Conservation (phyloP, 2,113 vertebrate species). For the Triplophysa dalaica region DNA sequence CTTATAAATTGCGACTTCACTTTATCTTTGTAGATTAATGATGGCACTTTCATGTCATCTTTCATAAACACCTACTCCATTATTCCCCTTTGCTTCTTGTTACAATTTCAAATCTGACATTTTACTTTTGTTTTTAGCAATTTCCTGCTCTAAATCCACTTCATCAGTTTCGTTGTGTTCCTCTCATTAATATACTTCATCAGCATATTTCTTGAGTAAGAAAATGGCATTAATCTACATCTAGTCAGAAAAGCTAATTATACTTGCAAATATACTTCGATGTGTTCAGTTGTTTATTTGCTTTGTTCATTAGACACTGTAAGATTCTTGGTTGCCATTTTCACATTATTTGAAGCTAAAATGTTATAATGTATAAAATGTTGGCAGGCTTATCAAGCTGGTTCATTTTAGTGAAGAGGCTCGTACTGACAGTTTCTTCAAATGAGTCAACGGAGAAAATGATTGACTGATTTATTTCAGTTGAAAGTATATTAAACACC, state of each 20-base stretch:
- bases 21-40: neutral
- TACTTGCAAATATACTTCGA: constrained; percentile 15
- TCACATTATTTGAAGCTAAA: neutral
- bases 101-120: constrained; percentile 3
- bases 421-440: too few species aligned
- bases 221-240: neutral
- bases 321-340: neutral
- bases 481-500: too few species aligned
- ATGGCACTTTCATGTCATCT: neutral
- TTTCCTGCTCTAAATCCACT: constrained; percentile 17
- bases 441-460: too few species aligned
- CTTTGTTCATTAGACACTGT: neutral
- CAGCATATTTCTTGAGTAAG: constrained; percentile 17
- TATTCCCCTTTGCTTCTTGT: constrained; percentile 9
- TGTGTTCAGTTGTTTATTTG: neutral
- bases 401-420: too few species aligned
- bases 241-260: constrained; percentile 16
- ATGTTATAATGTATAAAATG: too few species aligned
- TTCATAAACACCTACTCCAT: neutral
- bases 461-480: too few species aligned
- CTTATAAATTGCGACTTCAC: neutral
- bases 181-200: constrained; percentile 25
- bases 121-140: constrained; percentile 14
- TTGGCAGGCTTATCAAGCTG: too few species aligned
- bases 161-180: constrained; percentile 5